Evolutionary conservation across 2,113 vertebrate genomes (phyloP).

Genomic region (Lampris incognitus): DNA sequence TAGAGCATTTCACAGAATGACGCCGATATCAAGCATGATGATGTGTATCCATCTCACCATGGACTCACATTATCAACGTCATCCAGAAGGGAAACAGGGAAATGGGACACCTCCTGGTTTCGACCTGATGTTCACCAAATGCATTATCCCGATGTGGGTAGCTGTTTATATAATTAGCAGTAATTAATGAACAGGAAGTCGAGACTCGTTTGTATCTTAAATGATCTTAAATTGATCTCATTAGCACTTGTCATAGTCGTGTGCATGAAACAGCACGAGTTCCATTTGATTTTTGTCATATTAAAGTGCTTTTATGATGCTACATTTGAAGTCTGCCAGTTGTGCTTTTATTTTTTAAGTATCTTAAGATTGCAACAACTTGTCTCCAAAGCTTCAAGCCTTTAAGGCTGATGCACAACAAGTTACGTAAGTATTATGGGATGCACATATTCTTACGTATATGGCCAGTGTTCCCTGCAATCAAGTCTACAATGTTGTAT

Average conservation of each 20-base stretch:
- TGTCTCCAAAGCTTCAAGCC: background rate
- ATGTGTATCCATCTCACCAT: slow-evolving; percentile 38
- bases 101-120: slow-evolving; percentile 58
- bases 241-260: slow-evolving; percentile 99
- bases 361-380: slow-evolving; percentile 26
- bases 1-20: background rate
- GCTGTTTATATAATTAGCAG: slow-evolving; percentile 98
- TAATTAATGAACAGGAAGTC: slow-evolving; percentile 99
- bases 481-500: background rate
- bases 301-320: slow-evolving; percentile 90
- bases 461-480: background rate
- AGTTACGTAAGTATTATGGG: background rate
- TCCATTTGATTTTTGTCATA: slow-evolving; percentile 92
- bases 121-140: slow-evolving; percentile 81
- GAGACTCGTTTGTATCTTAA: slow-evolving; percentile 99
- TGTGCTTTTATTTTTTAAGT: slow-evolving; percentile 8
- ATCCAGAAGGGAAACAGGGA: slow-evolving; percentile 52
- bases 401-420: slow-evolving; percentile 1
- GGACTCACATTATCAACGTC: slow-evolving; percentile 31
- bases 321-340: slow-evolving; percentile 60
- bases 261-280: slow-evolving; percentile 98
- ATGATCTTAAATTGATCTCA: slow-evolving; percentile 99
- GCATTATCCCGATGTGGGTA: slow-evolving; percentile 91
- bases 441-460: background rate
- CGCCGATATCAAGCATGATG: background rate